Percentiles rank a stretch among this genome's conserved stretches.
phyloP scores from a whole-genome alignment of 2,113 vertebrate genomes.

The Ophthalmolycus amberensis region DNA sequence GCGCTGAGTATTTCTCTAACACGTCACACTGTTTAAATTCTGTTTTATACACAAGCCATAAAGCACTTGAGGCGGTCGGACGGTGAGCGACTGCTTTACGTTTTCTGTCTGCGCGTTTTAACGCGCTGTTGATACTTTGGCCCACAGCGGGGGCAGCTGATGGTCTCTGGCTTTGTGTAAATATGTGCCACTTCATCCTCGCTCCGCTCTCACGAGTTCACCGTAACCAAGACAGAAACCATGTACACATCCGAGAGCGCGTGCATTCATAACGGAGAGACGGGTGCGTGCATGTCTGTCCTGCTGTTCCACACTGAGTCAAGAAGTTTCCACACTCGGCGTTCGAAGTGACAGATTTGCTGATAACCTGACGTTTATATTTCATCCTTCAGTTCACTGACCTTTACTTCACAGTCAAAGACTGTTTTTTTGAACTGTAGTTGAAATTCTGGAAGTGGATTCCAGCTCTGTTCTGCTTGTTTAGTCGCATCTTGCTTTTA shows the following conservation, averaged over 20 bases:
- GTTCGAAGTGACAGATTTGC: neutral
- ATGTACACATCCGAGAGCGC: neutral
- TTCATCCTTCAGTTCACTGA: neutral
- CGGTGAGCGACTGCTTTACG: neutral
- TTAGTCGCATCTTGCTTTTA: neutral
- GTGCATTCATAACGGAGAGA: neutral
- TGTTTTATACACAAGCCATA: constrained; percentile 47
- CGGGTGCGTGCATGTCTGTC: too few species aligned
- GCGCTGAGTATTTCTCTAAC: neutral
- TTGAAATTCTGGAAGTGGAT: neutral
- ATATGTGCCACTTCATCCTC: constrained; percentile 47
- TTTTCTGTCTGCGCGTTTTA: constrained; percentile 34
- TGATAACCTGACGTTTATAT: neutral
- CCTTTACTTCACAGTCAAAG: neutral
- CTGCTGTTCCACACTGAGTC: neutral
- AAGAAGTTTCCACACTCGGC: neutral
- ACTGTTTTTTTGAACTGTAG: neutral
- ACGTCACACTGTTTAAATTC: constrained; percentile 17
- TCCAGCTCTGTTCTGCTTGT: neutral
- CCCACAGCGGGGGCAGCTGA: constrained; percentile 4
- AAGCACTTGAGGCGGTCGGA: constrained; percentile 15
- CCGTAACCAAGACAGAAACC: constrained; percentile 29
- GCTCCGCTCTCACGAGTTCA: constrained; percentile 23
- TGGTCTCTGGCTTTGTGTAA: constrained; percentile 40
- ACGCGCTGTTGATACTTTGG: constrained; percentile 10